Evolutionary conservation across 1,140 invertebrate genomes (phyloP).

Genomic region (Varroa destructor): DNA sequence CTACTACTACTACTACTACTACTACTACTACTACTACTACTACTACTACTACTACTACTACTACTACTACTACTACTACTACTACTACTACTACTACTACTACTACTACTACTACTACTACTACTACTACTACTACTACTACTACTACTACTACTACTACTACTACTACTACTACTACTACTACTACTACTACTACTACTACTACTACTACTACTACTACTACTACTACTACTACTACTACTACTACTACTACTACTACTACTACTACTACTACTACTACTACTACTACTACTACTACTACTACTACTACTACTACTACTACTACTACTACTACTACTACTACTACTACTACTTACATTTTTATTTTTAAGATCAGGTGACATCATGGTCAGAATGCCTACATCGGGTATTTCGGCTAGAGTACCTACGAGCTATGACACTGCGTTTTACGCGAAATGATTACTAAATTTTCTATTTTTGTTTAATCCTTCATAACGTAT

Average conservation of each 20-base stretch:
- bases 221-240: slow-evolving; percentile 29
- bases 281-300: too few species aligned
- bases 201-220: slow-evolving; percentile 29
- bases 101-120: slow-evolving; percentile 31
- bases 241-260: slow-evolving; percentile 29
- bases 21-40: slow-evolving; percentile 30
- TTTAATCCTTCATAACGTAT: too few species aligned
- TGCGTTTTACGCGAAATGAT: too few species aligned
- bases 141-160: slow-evolving; percentile 31
- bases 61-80: slow-evolving; percentile 29
- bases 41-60: slow-evolving; percentile 29
- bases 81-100: not conserved
- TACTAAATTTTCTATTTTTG: too few species aligned
- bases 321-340: too few species aligned
- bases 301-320: too few species aligned
- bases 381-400: too few species aligned
- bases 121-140: slow-evolving; percentile 31
- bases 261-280: too few species aligned
- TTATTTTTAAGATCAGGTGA: too few species aligned
- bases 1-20: slow-evolving; percentile 31
- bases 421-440: too few species aligned
- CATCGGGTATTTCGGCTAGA: too few species aligned
- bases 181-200: slow-evolving; percentile 31
- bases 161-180: slow-evolving; percentile 31
- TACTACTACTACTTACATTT: too few species aligned